Base-by-base conservation (phyloP, 2,113 vertebrate genomes). In the Pedetes capensis region DNA sequence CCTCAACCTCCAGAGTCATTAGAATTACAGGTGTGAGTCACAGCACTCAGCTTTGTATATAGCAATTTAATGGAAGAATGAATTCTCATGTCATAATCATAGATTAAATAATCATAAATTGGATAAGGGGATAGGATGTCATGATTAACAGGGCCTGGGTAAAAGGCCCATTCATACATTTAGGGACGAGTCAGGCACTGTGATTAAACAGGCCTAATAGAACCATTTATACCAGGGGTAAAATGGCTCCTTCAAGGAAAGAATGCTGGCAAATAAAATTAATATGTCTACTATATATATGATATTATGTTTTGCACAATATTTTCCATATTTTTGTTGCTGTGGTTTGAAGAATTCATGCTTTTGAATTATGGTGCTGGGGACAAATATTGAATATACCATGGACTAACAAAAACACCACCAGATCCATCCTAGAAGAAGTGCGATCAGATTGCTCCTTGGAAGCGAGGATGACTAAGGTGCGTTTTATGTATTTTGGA, bases 81-180 rank as follows among this genome's bases (percentile, higher is more conserved):
- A 49, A 75, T 82, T 71, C 3, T 96, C 29, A 47, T 97, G 34
- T 44, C n/a, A n/a, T n/a, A n/a, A n/a, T n/a, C n/a, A n/a, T n/a
- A n/a, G n/a, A n/a, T 88, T 95, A 29, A 80, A 14, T 74, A 27
- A 93, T 79, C 27, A 37, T 17, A 32, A n/a, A 8, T 86, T 89
- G 61, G 7, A 23, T 66, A 89, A 88, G 37, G 22, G 18, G 92
- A 64, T 64, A 93, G 27, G 57, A 44, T 82, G 6, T 44, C 66
- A 71, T 74, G 51, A 74, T 55, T 85, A 59, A 39, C 63, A 88
- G 34, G 22, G 2, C 61, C 51, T 47, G 20, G 25, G 17, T 91
- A 34, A 76, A 44, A 74, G 51, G 17, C 37, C 51, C 23, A 34
- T 79, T 27, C 42, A 63, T 13, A 49, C 2, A 37, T 69, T 81